Percentiles rank a stretch among this genome's conserved stretches.
Conservation (phyloP, 2,113 vertebrate species). For the Oceanites oceanicus region DNA sequence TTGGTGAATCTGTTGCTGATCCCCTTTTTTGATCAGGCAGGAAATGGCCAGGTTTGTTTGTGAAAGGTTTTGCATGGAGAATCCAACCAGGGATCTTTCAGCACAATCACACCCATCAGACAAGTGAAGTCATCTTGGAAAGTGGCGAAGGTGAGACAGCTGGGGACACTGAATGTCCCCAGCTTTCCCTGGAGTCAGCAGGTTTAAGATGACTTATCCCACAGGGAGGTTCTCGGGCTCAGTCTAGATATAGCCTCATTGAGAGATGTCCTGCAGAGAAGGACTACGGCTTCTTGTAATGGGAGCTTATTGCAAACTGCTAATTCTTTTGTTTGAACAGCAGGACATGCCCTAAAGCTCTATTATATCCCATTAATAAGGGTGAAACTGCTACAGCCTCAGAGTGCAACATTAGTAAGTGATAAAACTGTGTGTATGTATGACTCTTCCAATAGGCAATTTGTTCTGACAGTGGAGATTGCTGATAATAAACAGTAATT, state of each 20-base stretch:
- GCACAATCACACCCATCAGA: too few relatives aligned
- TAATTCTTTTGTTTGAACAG: conserved; percentile 11
- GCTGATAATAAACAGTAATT: not conserved
- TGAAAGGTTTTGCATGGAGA: not conserved
- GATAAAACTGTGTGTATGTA: not conserved
- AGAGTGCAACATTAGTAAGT: not conserved
- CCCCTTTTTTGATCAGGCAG: not conserved
- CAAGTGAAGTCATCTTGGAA: not conserved
- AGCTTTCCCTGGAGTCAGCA: not conserved
- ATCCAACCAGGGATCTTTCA: not conserved
- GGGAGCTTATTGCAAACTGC: not conserved
- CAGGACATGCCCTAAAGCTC: not conserved
- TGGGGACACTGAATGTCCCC: not conserved
- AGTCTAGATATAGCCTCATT: not conserved
- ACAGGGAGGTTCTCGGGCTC: not conserved
- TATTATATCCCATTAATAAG: not conserved
- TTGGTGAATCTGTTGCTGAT: not conserved
- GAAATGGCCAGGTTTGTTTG: not conserved
- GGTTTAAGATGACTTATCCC: not conserved
- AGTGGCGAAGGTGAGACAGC: accelerated
- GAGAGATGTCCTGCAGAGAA: conserved; percentile 2
- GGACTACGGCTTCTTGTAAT: not conserved
- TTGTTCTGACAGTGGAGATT: not conserved
- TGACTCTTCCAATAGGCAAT: not conserved
- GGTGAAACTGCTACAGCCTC: not conserved